phyloP scores from a whole-genome alignment of 2,797 vertebrate species.

The Rhadinocentrus ornatus region DNA sequence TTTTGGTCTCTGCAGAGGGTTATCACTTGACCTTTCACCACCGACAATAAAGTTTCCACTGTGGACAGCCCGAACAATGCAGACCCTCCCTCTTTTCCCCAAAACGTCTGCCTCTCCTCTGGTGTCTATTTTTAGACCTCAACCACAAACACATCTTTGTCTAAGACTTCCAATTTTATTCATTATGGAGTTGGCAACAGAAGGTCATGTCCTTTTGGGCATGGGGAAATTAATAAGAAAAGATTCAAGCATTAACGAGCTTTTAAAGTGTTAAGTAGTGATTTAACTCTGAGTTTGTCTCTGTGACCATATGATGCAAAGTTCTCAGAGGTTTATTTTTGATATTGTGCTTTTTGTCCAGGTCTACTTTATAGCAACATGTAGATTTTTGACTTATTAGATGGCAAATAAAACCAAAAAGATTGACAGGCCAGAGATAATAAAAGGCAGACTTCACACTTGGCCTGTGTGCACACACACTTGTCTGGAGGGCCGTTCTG shows the following conservation, averaged over 20 bases:
- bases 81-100: constrained; percentile 50
- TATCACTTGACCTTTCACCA: constrained; percentile 66
- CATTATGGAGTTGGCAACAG: constrained; percentile 32
- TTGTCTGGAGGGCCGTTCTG: constrained; percentile 49
- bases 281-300: constrained; percentile 18
- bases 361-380: background rate
- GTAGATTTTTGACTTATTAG: background rate
- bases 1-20: constrained; percentile 49
- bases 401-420: background rate
- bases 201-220: background rate
- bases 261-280: background rate
- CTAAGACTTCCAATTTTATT: constrained; percentile 69
- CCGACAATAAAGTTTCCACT: constrained; percentile 72
- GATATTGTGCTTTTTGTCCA: too few species aligned
- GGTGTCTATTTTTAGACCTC: constrained; percentile 67
- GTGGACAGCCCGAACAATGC: constrained; percentile 65
- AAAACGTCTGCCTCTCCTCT: constrained; percentile 36
- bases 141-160: constrained; percentile 65
- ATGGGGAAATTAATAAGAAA: constrained; percentile 13
- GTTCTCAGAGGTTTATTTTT: too few species aligned
- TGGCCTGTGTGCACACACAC: constrained; percentile 3
- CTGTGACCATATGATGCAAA: background rate
- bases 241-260: background rate
- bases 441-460: constrained; percentile 24
- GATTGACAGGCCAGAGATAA: constrained; percentile 23